These are phyloP conservation scores for Sarcophaga rosellei DNA, from an alignment of 2,888 invertebrate genomes.

Conservation along the genomic window DNA sequence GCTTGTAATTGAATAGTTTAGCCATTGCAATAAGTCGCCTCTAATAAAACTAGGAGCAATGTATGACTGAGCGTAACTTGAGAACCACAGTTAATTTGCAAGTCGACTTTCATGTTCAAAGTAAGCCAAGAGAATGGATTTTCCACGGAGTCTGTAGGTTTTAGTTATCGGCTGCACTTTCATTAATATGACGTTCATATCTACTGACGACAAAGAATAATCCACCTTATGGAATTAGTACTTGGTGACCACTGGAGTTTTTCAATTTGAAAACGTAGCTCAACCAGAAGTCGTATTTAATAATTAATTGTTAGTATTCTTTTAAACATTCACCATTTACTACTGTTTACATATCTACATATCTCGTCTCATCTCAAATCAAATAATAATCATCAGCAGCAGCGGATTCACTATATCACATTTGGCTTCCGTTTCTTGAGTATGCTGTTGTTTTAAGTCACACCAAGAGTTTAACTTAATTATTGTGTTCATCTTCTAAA, in stretches of 20 bases:
- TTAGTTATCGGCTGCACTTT: too few relatives aligned
- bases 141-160: too few relatives aligned
- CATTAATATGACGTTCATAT: too few relatives aligned
- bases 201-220: too few relatives aligned
- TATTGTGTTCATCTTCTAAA: conserved; percentile 6
- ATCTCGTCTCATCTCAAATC: background rate
- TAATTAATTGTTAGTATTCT: background rate
- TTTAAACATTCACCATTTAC: background rate
- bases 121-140: too few relatives aligned
- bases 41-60: too few relatives aligned
- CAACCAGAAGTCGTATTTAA: background rate
- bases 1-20: too few relatives aligned
- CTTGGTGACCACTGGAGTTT: background rate
- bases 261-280: background rate
- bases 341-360: background rate
- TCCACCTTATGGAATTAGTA: too few relatives aligned
- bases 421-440: conserved; percentile 40
- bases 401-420: background rate
- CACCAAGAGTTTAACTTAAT: background rate
- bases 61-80: too few relatives aligned
- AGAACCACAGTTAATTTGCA: too few relatives aligned
- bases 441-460: conserved; percentile 8
- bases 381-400: background rate
- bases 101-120: too few relatives aligned
- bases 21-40: too few relatives aligned